Percentiles rank a stretch among this genome's conserved stretches.
Evolutionary conservation across 2,113 vertebrate genomes (phyloP).

Genomic region (Gavialis gangeticus): DNA sequence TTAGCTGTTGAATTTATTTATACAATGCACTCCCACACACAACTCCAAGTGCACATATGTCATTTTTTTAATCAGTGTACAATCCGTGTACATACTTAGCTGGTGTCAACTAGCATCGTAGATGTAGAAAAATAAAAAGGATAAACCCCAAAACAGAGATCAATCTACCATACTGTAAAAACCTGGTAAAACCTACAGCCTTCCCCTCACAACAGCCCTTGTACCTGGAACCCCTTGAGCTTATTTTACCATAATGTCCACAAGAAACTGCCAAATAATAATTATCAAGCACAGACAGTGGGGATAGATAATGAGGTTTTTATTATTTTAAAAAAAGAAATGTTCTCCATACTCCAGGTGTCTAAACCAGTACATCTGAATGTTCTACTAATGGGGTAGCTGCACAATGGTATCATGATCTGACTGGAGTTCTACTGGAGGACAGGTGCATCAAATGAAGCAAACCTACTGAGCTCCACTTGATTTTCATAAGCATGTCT

Average conservation of each 20-base stretch:
- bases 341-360: background rate
- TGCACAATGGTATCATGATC: background rate
- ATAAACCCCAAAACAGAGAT: background rate
- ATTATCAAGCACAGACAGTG: background rate
- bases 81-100: background rate
- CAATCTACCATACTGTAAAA: background rate
- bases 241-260: background rate
- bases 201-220: background rate
- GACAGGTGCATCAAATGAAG: background rate
- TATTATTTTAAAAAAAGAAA: background rate
- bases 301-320: background rate
- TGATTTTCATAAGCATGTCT: constrained; percentile 27
- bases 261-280: background rate
- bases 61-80: background rate
- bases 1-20: background rate
- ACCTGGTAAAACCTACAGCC: background rate
- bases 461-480: background rate
- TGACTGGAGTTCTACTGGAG: background rate
- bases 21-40: background rate
- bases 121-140: background rate
- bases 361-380: background rate
- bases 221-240: background rate
- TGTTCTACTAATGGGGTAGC: background rate
- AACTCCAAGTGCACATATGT: background rate
- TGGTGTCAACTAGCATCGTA: background rate